Evolutionary conservation across 2,113 vertebrate species (phyloP).

Genomic region (Calyptomena viridis): DNA sequence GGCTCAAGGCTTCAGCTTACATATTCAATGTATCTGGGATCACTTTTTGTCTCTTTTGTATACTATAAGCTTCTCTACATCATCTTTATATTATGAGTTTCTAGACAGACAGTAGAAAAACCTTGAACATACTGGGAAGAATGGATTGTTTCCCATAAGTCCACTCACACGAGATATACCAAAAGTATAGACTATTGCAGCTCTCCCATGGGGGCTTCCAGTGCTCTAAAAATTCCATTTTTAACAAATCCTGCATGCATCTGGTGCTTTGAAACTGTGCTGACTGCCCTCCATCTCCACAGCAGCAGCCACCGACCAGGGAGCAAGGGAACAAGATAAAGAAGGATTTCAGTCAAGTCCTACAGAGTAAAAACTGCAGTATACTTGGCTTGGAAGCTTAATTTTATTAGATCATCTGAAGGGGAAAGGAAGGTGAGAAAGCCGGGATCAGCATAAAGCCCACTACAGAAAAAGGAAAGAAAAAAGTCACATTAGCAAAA

Average conservation of each 20-base stretch:
- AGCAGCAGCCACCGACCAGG: background rate
- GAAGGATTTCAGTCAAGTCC: background rate
- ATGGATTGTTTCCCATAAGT: background rate
- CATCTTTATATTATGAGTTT: background rate
- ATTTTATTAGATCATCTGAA: background rate
- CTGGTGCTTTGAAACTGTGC: slow-evolving; percentile 3
- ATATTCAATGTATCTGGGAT: too few relatives aligned
- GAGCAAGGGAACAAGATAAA: background rate
- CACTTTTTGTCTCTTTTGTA: background rate
- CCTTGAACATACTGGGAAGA: background rate
- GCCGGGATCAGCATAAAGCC: background rate
- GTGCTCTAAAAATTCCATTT: background rate
- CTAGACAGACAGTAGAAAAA: background rate
- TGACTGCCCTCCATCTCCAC: background rate
- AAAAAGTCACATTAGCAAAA: background rate
- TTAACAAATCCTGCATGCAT: background rate
- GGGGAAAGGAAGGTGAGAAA: background rate
- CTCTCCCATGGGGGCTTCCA: background rate
- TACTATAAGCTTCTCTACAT: background rate
- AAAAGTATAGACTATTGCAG: background rate
- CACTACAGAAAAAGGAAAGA: background rate
- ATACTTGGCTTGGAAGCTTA: background rate
- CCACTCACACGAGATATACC: background rate
- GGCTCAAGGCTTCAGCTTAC: background rate
- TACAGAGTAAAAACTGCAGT: background rate